phyloP scores from a whole-genome alignment of 92 coral and sea anemone genomes.

The Phenganax stokvisi region DNA sequence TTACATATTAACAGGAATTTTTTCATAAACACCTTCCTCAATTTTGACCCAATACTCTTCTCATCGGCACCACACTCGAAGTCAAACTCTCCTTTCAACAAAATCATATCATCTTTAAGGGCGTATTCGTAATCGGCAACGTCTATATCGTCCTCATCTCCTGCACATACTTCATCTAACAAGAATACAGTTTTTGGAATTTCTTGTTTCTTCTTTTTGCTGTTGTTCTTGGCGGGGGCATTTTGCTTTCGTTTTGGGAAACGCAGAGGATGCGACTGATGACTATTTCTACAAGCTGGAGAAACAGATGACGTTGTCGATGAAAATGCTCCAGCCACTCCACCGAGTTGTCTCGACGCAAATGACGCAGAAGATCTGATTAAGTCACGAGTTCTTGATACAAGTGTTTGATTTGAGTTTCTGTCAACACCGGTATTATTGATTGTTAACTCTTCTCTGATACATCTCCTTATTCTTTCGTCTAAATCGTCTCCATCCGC shows the following conservation, averaged over 20 bases:
- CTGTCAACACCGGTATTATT: slow-evolving; percentile 8
- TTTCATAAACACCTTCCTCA: slow-evolving; percentile 25
- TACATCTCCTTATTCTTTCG: slow-evolving; percentile 17
- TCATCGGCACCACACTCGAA: slow-evolving; percentile 31
- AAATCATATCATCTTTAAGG: slow-evolving; percentile 25
- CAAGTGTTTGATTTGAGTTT: slow-evolving; percentile 28
- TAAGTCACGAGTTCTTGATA: slow-evolving; percentile 10
- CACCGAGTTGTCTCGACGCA: slow-evolving; percentile 20
- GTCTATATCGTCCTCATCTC: slow-evolving; percentile 7
- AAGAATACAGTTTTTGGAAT: slow-evolving; percentile 23
- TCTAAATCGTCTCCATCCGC: slow-evolving; percentile 13
- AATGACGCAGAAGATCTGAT: slow-evolving; percentile 10
- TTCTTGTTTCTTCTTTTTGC: slow-evolving; percentile 1
- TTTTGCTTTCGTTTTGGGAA: slow-evolving; percentile 16
- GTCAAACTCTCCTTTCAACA: slow-evolving; percentile 37
- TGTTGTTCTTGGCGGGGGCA: slow-evolving; percentile 12
- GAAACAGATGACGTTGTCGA: background rate
- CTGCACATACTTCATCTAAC: slow-evolving; percentile 11
- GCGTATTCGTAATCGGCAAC: slow-evolving; percentile 12
- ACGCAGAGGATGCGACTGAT: slow-evolving; percentile 3
- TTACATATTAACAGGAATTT: slow-evolving; percentile 33
- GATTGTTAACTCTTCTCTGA: slow-evolving; percentile 7
- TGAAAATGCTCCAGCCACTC: background rate
- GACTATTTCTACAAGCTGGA: slow-evolving; percentile 6
- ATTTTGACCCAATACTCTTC: slow-evolving; percentile 23